phyloP scores from a whole-genome alignment of 2,888 invertebrate species.

The Epistrophe eligans region DNA sequence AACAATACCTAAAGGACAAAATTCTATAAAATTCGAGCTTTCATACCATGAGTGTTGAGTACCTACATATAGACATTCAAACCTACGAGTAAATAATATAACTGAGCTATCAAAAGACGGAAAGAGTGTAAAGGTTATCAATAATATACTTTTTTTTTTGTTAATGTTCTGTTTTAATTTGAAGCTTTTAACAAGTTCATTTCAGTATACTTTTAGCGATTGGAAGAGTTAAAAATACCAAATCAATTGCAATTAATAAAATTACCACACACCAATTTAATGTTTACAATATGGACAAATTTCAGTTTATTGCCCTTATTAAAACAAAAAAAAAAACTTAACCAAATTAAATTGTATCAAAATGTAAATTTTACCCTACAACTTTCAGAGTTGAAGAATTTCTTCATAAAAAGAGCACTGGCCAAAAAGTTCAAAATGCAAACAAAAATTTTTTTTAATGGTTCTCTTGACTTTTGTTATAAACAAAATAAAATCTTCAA shows the following conservation, averaged over 20 bases:
- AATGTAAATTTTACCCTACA: neutral
- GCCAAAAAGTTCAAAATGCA: slow-evolving; percentile 28
- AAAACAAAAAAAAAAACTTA: neutral
- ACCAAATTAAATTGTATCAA: neutral
- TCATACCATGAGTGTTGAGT: neutral
- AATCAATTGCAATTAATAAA: neutral
- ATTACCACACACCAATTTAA: too few species aligned
- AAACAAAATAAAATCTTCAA: slow-evolving; percentile 36
- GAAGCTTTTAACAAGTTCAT: slow-evolving; percentile 5
- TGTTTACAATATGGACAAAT: neutral
- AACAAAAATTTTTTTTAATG: slow-evolving; percentile 42
- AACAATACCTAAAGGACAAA: slow-evolving; percentile 6
- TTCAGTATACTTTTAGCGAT: too few species aligned
- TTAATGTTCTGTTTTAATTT: neutral
- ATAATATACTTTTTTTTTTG: neutral
- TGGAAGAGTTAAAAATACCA: neutral
- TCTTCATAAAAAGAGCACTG: slow-evolving; percentile 14
- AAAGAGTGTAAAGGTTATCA: slow-evolving; percentile 8
- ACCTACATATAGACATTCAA: neutral
- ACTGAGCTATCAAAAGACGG: neutral
- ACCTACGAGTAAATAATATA: neutral
- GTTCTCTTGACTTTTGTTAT: slow-evolving; percentile 32
- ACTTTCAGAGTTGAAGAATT: neutral
- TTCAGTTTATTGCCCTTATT: neutral
- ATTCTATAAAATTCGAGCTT: slow-evolving; percentile 8